These are phyloP conservation scores for Agonum fuliginosum DNA, from an alignment of 2,888 invertebrate species.

Conservation along the genomic window DNA sequence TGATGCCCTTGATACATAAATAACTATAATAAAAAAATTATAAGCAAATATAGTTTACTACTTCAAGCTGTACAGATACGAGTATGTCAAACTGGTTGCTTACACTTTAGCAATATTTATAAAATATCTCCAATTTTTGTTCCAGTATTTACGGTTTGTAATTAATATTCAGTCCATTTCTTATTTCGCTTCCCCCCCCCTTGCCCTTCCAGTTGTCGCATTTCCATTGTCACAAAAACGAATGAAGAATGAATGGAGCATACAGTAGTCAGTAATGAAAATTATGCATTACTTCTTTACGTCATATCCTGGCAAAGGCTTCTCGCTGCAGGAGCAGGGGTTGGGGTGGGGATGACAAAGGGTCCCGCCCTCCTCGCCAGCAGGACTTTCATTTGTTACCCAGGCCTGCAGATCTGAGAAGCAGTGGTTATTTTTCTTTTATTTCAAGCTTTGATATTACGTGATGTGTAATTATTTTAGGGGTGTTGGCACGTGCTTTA, in stretches of 20 bases:
- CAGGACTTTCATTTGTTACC: constrained; percentile 65
- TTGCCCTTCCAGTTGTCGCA: constrained; percentile 23
- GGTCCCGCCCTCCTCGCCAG: constrained; percentile 64
- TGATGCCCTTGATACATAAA: too few species aligned
- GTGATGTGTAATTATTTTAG: not conserved
- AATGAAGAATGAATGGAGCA: constrained; percentile 66
- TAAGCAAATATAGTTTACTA: too few species aligned
- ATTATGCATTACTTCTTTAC: constrained; percentile 71
- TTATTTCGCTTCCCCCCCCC: not conserved
- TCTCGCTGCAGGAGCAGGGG: constrained; percentile 63
- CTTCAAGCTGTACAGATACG: too few species aligned
- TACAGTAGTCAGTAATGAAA: constrained; percentile 68
- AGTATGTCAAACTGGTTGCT: too few species aligned
- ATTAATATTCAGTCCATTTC: not conserved
- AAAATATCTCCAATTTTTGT: too few species aligned
- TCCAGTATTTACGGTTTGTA: not conserved
- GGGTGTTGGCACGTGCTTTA: not conserved
- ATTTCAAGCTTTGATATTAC: constrained; percentile 23
- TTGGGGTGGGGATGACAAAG: constrained; percentile 65
- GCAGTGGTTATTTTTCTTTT: constrained; percentile 63
- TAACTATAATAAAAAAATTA: too few species aligned
- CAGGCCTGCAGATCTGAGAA: constrained; percentile 50
- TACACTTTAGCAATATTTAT: too few species aligned
- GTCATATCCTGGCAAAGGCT: constrained; percentile 67
- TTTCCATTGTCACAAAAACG: constrained; percentile 65